These are phyloP conservation scores for Sicus ferrugineus DNA, from an alignment of 2,888 invertebrate species.

Conservation along the genomic window DNA sequence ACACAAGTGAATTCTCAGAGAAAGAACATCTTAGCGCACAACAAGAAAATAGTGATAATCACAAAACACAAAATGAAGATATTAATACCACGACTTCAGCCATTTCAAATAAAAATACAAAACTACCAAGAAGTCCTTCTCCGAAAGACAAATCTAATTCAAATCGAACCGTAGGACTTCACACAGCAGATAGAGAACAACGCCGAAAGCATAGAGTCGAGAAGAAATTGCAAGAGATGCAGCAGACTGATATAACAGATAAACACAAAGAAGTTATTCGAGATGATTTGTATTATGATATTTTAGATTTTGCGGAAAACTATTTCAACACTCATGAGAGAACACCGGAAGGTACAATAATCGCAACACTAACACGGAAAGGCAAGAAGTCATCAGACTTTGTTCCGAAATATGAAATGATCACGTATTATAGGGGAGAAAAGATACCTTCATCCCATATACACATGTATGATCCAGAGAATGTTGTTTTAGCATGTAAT, in stretches of 20 bases:
- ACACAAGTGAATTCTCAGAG: not conserved
- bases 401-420: conserved; percentile 91
- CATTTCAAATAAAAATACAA: not conserved
- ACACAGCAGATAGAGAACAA: conserved; percentile 75
- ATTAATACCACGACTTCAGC: not conserved
- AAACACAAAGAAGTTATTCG: conserved; percentile 60
- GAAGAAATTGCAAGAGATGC: conserved; percentile 83
- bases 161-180: conserved; percentile 44
- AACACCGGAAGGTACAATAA: conserved; percentile 86
- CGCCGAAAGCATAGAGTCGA: conserved; percentile 86
- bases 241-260: conserved; percentile 66
- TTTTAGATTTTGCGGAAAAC: conserved; percentile 92
- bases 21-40: not conserved
- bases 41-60: not conserved
- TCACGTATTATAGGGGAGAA: conserved; percentile 85
- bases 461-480: conserved; percentile 94
- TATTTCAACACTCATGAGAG: conserved; percentile 90
- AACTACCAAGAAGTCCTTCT: conserved; percentile 1
- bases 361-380: conserved; percentile 84
- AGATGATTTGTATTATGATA: conserved; percentile 77
- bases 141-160: conserved; percentile 1
- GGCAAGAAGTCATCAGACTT: conserved; percentile 77
- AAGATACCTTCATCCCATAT: conserved; percentile 93
- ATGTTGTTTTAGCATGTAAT: conserved; percentile 86
- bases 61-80: not conserved